A percentile compares a stretch with the other conserved stretches of the same genome.
These are phyloP conservation scores for Latrodectus hesperus DNA, from an alignment of 2,888 invertebrate species.

Conservation along the genomic window DNA sequence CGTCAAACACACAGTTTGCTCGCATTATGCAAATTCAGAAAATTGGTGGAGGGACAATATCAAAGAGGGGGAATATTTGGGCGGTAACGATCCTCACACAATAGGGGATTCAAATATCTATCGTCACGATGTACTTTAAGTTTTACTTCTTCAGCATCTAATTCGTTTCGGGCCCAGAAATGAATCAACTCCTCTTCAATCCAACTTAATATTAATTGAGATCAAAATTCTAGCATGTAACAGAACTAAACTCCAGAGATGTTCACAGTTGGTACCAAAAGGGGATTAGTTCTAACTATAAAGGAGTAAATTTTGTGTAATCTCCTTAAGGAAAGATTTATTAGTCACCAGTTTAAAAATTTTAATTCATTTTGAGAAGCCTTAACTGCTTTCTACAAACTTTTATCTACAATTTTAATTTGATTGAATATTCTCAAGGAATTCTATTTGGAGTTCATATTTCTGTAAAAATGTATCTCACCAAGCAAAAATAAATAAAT, in stretches of 20 bases:
- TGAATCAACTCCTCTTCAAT: neutral
- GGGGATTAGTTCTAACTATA: constrained; percentile 23
- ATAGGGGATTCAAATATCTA: constrained; percentile 31
- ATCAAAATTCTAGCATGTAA: constrained; percentile 24
- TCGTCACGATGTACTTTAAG: constrained; percentile 4
- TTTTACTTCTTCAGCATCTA: constrained; percentile 19
- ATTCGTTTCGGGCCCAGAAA: neutral
- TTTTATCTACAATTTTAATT: constrained; percentile 8
- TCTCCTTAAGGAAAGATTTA: constrained; percentile 1
- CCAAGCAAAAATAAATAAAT: too few species aligned
- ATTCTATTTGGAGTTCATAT: too few species aligned
- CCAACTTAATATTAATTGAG: constrained; percentile 42
- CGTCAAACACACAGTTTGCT: constrained; percentile 35
- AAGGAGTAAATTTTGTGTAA: constrained; percentile 26
- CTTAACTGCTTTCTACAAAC: neutral
- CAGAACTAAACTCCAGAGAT: constrained; percentile 15
- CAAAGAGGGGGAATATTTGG: neutral
- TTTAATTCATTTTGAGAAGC: constrained; percentile 31
- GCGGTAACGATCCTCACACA: constrained; percentile 21
- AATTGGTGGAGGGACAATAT: constrained; percentile 9
- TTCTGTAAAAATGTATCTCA: too few species aligned
- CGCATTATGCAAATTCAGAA: constrained; percentile 45
- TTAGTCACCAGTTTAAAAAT: constrained; percentile 9
- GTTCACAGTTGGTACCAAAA: constrained; percentile 7
- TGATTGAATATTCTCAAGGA: neutral